A percentile compares a stretch with the other conserved stretches of the same genome.
Conservation (phyloP, 1,140 invertebrate species). For the Diabrotica virgifera region DNA sequence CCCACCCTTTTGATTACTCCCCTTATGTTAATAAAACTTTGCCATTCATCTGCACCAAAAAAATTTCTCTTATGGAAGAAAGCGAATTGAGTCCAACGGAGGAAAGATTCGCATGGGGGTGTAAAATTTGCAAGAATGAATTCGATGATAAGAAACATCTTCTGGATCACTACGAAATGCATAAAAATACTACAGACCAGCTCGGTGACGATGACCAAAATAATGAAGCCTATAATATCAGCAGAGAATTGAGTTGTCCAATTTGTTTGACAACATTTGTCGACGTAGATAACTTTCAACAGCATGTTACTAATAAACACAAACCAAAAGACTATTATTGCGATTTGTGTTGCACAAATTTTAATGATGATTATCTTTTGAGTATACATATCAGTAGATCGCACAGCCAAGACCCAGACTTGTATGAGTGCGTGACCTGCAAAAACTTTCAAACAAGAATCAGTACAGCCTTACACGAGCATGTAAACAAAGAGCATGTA, state of each 20-base stretch:
- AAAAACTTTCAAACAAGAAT: background rate
- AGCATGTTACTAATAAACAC: slow-evolving; percentile 31
- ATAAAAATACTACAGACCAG: background rate
- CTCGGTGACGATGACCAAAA: slow-evolving; percentile 32
- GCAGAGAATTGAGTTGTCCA: slow-evolving; percentile 47
- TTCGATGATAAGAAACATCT: background rate
- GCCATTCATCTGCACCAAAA: too few species aligned
- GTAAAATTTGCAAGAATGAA: background rate
- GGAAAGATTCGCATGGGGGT: background rate
- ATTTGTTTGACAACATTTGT: slow-evolving; percentile 47
- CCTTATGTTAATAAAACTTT: too few species aligned
- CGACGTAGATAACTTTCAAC: slow-evolving; percentile 25
- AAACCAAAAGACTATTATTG: slow-evolving; percentile 10
- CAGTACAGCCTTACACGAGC: background rate
- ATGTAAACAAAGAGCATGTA: background rate
- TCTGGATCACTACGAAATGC: background rate
- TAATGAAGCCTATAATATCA: slow-evolving; percentile 38
- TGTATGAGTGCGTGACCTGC: background rate
- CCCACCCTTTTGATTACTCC: background rate
- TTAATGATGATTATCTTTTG: background rate
- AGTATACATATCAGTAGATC: background rate
- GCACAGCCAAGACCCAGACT: background rate
- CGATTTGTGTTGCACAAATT: background rate
- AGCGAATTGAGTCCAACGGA: slow-evolving; percentile 5
- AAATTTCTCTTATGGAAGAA: too few species aligned